Base-by-base conservation (phyloP, 2,113 vertebrate genomes). In the Neolamprologus brichardi region DNA sequence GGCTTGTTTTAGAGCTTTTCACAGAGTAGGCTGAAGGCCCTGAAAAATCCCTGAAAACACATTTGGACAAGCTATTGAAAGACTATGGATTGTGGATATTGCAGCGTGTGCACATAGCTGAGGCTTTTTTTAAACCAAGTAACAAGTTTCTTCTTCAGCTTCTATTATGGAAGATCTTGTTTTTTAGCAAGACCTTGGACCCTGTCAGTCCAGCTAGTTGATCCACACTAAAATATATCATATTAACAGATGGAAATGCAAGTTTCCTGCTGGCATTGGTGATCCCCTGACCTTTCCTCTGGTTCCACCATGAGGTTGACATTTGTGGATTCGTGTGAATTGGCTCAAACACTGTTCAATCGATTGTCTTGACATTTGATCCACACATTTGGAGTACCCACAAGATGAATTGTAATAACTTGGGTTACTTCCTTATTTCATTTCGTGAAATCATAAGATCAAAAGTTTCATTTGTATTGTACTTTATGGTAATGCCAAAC, bases 1-100 rank as follows among this genome's bases (percentile, higher is more conserved):
- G 64, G 37, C 85, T 80, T 81, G 79, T 90, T 92, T 89, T 90
- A 53, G 88, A 88, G 79, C 60, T 79, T 88, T 90, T 83, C 87
- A 52, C 41, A 4, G 60, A 79, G 54, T 18, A 53, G 72, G 85
- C 64, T 60, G 85, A 86, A 28, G 20, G 39, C 44, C 72, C 72
- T 32, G 79, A 67, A 67, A 92, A 83, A 87, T 84, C 78, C 53
- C 86, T 93, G 79, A 90, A 87, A 89, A 53, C 81, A 78, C 81
- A 56, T 62, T 64, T 79, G 53, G 60, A 75, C 30, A 72, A 82
- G 64, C 82, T 87, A 20, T 60, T 84, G 28, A 32, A 75, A 83
- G 62, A 62, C 8, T 32, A 23, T 10, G 1, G 37, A 62, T 30
- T 60, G 25, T n/a, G 51, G 51, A 37, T 78, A 70, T 20, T 8